These are phyloP conservation scores for Pogonocichla stellata DNA, from an alignment of 2,113 vertebrate species.

Conservation along the genomic window DNA sequence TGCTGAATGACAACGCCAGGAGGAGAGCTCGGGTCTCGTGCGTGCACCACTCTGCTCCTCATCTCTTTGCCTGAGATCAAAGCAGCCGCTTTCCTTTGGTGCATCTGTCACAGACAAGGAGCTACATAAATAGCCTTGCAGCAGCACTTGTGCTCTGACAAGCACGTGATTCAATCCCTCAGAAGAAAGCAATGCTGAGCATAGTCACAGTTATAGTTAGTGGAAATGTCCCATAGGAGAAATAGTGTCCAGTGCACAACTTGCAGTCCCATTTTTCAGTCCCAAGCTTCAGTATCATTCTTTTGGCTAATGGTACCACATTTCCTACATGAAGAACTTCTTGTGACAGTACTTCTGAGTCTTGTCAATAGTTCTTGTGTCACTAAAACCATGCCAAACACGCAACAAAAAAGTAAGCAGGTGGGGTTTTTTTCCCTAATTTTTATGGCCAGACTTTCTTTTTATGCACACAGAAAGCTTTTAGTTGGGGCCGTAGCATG, in stretches of 20 bases:
- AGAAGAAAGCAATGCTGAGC: not conserved
- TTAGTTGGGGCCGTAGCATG: not conserved
- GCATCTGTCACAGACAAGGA: not conserved
- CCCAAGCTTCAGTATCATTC: not conserved
- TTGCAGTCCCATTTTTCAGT: not conserved
- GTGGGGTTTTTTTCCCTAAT: rapidly evolving
- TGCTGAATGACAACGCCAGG: not conserved
- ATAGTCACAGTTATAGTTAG: not conserved
- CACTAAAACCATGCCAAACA: not conserved
- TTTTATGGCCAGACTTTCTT: not conserved
- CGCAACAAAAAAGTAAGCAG: not conserved
- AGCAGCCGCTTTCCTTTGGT: not conserved
- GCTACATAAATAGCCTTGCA: not conserved
- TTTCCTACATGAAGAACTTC: not conserved
- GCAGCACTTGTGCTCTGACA: not conserved
- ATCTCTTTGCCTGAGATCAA: not conserved
- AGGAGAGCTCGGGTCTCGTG: not conserved
- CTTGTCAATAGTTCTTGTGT: not conserved
- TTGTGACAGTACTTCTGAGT: not conserved
- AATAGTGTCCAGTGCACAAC: not conserved
- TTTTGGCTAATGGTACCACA: not conserved
- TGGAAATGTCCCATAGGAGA: not conserved
- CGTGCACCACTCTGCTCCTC: not conserved
- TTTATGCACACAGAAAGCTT: not conserved
- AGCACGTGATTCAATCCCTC: not conserved